Conservation (phyloP, 2,888 invertebrate genomes). For the Phengaris alcon region DNA sequence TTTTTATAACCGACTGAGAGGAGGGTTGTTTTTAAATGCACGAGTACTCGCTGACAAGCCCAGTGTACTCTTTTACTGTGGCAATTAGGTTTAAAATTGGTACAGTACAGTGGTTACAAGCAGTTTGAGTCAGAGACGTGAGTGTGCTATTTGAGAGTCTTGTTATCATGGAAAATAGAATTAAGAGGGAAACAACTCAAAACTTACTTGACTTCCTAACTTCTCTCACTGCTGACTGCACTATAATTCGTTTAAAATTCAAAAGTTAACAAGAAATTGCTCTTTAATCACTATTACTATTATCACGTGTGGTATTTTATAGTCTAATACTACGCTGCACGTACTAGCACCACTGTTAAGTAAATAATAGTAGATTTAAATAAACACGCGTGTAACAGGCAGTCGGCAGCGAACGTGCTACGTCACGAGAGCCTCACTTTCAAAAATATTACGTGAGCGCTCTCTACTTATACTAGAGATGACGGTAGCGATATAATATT, state of each 20-base stretch:
- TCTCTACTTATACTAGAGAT: conserved; percentile 59
- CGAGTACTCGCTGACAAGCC: too few relatives aligned
- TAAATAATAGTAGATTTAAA: background rate
- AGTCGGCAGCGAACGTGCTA: conserved; percentile 41
- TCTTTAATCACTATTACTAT: background rate
- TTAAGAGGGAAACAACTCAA: too few relatives aligned
- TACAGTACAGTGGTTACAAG: too few relatives aligned
- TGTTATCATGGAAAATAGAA: too few relatives aligned
- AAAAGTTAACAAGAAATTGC: too few relatives aligned
- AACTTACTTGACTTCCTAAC: too few relatives aligned
- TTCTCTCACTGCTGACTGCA: too few relatives aligned
- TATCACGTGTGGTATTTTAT: background rate
- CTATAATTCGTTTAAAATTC: too few relatives aligned
- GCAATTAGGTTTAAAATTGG: too few relatives aligned
- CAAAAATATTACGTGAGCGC: conserved; percentile 50
- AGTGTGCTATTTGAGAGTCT: too few relatives aligned
- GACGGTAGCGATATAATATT: conserved; percentile 39
- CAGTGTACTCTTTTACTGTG: too few relatives aligned
- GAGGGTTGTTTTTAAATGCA: background rate
- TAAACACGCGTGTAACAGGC: background rate
- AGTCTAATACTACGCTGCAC: background rate
- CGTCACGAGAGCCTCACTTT: conserved; percentile 69
- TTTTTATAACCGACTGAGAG: background rate
- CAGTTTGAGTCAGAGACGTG: too few relatives aligned
- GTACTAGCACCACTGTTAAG: background rate